Percentiles rank a stretch among this genome's conserved stretches.
phyloP scores from a whole-genome alignment of 2,113 vertebrate genomes.

The Burhinus oedicnemus region DNA sequence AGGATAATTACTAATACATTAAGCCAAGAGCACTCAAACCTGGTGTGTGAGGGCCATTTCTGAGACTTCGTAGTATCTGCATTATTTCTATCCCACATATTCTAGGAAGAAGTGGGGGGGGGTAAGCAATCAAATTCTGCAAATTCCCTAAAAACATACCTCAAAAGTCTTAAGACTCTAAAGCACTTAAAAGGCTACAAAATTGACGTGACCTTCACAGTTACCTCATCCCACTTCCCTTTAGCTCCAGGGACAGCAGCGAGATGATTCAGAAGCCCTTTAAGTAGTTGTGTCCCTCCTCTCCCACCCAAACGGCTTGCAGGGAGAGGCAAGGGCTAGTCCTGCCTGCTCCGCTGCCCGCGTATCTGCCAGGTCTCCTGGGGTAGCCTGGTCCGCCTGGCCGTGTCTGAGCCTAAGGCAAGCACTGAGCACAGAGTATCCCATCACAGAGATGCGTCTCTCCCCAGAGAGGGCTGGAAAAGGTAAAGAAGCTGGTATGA shows the following conservation, averaged over 20 bases:
- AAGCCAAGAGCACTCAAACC: slow-evolving; percentile 19
- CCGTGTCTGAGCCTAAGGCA: accelerated
- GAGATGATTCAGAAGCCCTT: not conserved
- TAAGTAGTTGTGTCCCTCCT: not conserved
- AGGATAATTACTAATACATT: slow-evolving; percentile 51
- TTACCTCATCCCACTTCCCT: not conserved
- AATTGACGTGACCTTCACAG: not conserved
- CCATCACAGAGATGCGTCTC: not conserved
- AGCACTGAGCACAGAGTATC: not conserved
- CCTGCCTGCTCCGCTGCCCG: not conserved
- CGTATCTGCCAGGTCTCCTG: not conserved
- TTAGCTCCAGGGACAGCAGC: not conserved
- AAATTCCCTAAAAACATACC: not conserved
- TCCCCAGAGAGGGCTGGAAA: not conserved
- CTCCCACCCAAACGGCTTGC: not conserved
- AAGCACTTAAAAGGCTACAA: not conserved
- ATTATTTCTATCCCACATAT: not conserved
- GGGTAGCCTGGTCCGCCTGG: not conserved
- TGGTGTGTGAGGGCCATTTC: not conserved
- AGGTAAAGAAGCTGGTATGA: not conserved
- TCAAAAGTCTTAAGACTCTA: not conserved
- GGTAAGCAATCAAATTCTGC: not conserved
- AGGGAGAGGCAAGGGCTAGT: not conserved
- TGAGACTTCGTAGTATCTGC: not conserved
- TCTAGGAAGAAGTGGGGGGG: not conserved